phyloP scores from a whole-genome alignment of 2,797 vertebrate species.

The Pygocentrus nattereri region DNA sequence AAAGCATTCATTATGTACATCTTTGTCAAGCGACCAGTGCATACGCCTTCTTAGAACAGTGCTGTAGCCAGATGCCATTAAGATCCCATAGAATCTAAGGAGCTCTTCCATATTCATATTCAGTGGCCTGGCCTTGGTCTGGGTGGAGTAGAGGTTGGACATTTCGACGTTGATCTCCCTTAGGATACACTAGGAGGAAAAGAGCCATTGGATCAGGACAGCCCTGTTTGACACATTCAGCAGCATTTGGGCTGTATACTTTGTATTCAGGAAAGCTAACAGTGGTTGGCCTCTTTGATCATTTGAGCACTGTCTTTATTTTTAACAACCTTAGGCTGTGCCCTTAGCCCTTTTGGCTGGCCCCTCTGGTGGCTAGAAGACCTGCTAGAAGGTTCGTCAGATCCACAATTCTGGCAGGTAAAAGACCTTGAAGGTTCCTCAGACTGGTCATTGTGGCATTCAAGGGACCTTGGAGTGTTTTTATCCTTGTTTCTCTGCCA shows the following conservation, averaged over 20 bases:
- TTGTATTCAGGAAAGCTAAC: not conserved
- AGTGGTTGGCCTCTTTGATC: conserved; percentile 14
- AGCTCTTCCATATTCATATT: conserved; percentile 17
- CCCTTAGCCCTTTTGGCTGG: conserved; percentile 4
- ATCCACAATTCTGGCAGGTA: too few relatives aligned
- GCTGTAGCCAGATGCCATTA: conserved; percentile 32
- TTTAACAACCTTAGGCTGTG: too few relatives aligned
- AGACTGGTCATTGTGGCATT: not conserved
- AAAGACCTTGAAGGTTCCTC: not conserved
- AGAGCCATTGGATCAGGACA: too few relatives aligned
- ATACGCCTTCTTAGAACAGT: conserved; percentile 23
- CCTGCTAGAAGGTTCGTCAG: not conserved
- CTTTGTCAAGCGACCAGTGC: conserved; percentile 18
- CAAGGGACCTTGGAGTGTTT: conserved; percentile 16
- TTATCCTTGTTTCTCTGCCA: conserved; percentile 6
- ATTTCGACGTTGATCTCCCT: too few relatives aligned
- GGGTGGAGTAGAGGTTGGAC: too few relatives aligned
- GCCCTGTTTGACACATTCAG: conserved; percentile 34
- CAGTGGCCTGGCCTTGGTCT: too few relatives aligned
- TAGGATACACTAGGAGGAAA: too few relatives aligned
- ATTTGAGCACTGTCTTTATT: conserved; percentile 38
- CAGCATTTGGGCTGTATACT: conserved; percentile 15
- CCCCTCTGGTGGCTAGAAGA: too few relatives aligned
- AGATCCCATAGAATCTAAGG: conserved; percentile 6
- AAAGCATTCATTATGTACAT: too few relatives aligned